phyloP scores from a whole-genome alignment of 1,140 invertebrate genomes.

The Archegozetes longisetosus region DNA sequence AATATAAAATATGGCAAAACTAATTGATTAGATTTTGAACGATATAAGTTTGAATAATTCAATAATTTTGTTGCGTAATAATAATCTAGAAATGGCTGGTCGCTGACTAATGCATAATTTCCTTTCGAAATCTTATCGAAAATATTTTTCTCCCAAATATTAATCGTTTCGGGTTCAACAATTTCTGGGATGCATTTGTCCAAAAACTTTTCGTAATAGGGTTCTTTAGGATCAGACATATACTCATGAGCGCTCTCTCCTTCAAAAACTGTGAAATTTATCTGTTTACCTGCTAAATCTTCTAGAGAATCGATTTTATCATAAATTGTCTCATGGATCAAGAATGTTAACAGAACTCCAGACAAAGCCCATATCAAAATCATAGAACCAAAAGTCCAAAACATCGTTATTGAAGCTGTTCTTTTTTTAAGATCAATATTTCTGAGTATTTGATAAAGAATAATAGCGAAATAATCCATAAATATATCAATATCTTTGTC shows the following conservation, averaged over 20 bases:
- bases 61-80: background rate
- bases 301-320: background rate
- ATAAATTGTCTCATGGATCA: background rate
- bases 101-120: background rate
- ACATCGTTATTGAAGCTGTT: background rate
- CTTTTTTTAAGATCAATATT: background rate
- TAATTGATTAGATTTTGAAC: background rate
- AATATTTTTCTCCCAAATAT: background rate
- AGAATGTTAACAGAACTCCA: background rate
- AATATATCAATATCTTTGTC: background rate
- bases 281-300: background rate
- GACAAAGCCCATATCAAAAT: background rate
- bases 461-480: background rate
- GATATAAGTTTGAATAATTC: background rate
- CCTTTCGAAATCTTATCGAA: background rate
- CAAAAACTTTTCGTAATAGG: background rate
- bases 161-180: background rate
- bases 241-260: background rate
- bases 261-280: background rate
- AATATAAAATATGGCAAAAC: conserved; percentile 6
- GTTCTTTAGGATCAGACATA: background rate
- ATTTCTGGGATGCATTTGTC: background rate
- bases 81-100: background rate
- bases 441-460: background rate
- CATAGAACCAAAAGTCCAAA: background rate